Percentiles rank a stretch among this genome's conserved stretches.
Conservation (phyloP, 92 coral and sea anemone genomes). For the Zoanthus sansibaricus region DNA sequence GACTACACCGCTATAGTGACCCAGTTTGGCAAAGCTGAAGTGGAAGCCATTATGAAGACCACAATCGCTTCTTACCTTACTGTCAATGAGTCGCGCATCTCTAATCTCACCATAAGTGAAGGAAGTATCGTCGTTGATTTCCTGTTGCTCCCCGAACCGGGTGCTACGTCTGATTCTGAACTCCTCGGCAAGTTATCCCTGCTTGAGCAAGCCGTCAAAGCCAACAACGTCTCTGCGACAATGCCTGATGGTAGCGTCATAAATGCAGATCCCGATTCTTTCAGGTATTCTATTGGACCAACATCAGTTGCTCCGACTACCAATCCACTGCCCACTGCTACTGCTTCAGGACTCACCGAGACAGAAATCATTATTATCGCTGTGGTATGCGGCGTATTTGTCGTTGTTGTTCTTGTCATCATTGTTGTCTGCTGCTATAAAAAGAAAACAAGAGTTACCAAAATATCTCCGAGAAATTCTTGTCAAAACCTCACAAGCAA, state of each 20-base stretch:
- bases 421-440: slow-evolving; percentile 55
- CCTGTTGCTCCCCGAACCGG: slow-evolving; percentile 41
- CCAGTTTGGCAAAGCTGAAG: slow-evolving; percentile 18
- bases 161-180: slow-evolving; percentile 39
- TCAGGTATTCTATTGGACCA: neutral
- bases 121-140: slow-evolving; percentile 77
- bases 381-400: slow-evolving; percentile 66
- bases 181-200: slow-evolving; percentile 9
- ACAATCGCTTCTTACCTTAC: slow-evolving; percentile 28
- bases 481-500: neutral
- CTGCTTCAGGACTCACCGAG: slow-evolving; percentile 47
- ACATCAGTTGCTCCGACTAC: neutral
- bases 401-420: slow-evolving; percentile 53
- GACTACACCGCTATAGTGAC: slow-evolving; percentile 35
- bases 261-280: slow-evolving; percentile 67
- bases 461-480: slow-evolving; percentile 61
- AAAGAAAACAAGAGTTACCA: slow-evolving; percentile 49
- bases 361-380: slow-evolving; percentile 71
- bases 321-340: slow-evolving; percentile 35
- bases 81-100: slow-evolving; percentile 54
- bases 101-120: slow-evolving; percentile 41
- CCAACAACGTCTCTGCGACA: slow-evolving; percentile 56
- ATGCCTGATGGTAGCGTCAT: slow-evolving; percentile 58
- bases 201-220: slow-evolving; percentile 54
- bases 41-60: slow-evolving; percentile 34